Percentiles rank a stretch among this genome's conserved stretches.
These are phyloP conservation scores for Parambassis ranga DNA, from an alignment of 2,797 vertebrate species.

Conservation along the genomic window DNA sequence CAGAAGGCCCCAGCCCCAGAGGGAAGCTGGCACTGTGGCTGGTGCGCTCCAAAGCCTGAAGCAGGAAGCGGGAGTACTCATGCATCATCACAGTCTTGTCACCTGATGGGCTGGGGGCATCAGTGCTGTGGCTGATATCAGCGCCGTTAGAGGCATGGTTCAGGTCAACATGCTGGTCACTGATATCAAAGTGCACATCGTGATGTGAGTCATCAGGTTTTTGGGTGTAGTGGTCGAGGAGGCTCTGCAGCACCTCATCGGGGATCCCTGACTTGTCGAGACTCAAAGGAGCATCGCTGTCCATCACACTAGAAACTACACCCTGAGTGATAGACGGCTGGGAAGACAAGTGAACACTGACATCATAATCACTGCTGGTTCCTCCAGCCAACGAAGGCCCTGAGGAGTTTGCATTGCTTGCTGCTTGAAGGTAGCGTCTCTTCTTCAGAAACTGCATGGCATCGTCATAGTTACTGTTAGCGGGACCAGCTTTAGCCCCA, in stretches of 20 bases:
- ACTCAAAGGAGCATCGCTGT: slow-evolving; percentile 82
- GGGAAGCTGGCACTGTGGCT: slow-evolving; percentile 91
- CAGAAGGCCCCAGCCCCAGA: slow-evolving; percentile 78
- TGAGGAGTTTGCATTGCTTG: slow-evolving; percentile 82
- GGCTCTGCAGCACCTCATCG: slow-evolving; percentile 96
- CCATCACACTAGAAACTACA: slow-evolving; percentile 87
- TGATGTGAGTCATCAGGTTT: slow-evolving; percentile 89
- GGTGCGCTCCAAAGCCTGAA: slow-evolving; percentile 97
- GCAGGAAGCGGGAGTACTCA: slow-evolving; percentile 98
- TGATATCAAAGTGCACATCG: slow-evolving; percentile 88
- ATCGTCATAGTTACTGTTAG: slow-evolving; percentile 93
- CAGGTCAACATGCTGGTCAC: slow-evolving; percentile 90
- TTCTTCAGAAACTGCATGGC: slow-evolving; percentile 99
- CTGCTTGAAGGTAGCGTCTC: slow-evolving; percentile 91
- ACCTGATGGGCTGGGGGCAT: slow-evolving; percentile 82
- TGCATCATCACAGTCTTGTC: slow-evolving; percentile 93
- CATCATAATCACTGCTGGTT: slow-evolving; percentile 78
- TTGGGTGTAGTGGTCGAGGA: slow-evolving; percentile 94
- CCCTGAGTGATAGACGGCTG: slow-evolving; percentile 91
- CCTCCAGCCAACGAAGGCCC: slow-evolving; percentile 22
- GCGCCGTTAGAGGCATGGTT: slow-evolving; percentile 67
- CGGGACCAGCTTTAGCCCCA: slow-evolving; percentile 82
- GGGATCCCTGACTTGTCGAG: slow-evolving; percentile 96
- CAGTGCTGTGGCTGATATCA: slow-evolving; percentile 82
- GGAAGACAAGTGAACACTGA: slow-evolving; percentile 86